Conservation (phyloP, 92 coral and sea anemone species). For the Paragorgia papillata region DNA sequence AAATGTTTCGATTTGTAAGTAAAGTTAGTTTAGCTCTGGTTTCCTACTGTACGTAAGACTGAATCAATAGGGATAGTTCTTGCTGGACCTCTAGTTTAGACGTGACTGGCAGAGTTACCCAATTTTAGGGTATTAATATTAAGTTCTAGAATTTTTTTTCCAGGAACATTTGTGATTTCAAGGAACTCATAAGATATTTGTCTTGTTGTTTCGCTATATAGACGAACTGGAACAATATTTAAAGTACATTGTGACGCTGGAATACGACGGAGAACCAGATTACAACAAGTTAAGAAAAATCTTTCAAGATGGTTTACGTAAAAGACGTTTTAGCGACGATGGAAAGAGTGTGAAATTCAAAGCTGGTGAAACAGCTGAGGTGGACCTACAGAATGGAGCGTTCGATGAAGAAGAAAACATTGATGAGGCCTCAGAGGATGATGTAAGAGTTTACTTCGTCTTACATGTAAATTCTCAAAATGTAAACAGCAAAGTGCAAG, state of each 20-base stretch:
- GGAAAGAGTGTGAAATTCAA: slow-evolving; percentile 76
- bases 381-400: slow-evolving; percentile 23
- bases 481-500: too few relatives aligned
- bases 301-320: slow-evolving; percentile 83
- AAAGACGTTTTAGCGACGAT: slow-evolving; percentile 74
- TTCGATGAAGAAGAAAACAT: slow-evolving; percentile 11
- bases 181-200: too few relatives aligned
- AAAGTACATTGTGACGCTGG: slow-evolving; percentile 64
- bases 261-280: slow-evolving; percentile 79
- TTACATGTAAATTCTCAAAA: too few relatives aligned
- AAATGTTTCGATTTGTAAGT: too few relatives aligned
- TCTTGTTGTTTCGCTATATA: slow-evolving; percentile 10
- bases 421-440: neutral
- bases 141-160: too few relatives aligned
- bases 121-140: too few relatives aligned
- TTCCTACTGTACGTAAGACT: too few relatives aligned
- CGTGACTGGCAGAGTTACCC: too few relatives aligned
- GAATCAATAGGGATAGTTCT: too few relatives aligned
- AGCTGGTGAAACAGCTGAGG: neutral
- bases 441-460: slow-evolving; percentile 6
- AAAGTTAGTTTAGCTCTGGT: too few relatives aligned
- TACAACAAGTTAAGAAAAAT: slow-evolving; percentile 68
- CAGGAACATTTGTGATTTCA: too few relatives aligned
- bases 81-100: too few relatives aligned
- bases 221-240: slow-evolving; percentile 80